A percentile compares a stretch with the other conserved stretches of the same genome.
These are phyloP conservation scores for Patella depressa DNA, from an alignment of 2,888 invertebrate species.

Conservation along the genomic window DNA sequence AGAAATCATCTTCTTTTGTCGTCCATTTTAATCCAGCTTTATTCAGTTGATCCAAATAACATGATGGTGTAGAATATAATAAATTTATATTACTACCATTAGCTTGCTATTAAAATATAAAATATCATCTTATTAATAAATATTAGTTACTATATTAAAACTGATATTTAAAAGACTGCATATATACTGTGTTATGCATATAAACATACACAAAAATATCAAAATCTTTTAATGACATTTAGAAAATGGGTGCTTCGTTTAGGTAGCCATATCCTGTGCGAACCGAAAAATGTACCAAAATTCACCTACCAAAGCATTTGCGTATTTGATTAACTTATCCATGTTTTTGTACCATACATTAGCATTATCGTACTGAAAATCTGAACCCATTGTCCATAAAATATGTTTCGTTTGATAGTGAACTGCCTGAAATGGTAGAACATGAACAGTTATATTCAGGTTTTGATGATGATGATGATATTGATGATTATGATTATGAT, in stretches of 20 bases:
- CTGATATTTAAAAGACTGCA: too few relatives aligned
- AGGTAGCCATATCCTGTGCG: too few relatives aligned
- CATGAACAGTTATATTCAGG: too few relatives aligned
- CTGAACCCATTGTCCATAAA: conserved; percentile 88
- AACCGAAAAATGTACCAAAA: too few relatives aligned
- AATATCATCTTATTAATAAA: not conserved
- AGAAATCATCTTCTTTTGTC: conserved; percentile 70
- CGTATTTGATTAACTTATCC: conserved; percentile 88
- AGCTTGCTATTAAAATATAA: conserved; percentile 54
- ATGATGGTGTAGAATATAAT: conserved; percentile 75
- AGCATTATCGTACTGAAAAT: conserved; percentile 89
- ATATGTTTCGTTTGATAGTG: conserved; percentile 78
- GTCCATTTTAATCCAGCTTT: conserved; percentile 80
- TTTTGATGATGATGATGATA: too few relatives aligned
- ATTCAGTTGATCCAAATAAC: conserved; percentile 73
- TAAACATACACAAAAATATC: too few relatives aligned
- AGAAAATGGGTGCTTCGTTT: too few relatives aligned
- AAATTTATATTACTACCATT: conserved; percentile 77
- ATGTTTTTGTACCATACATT: conserved; percentile 85
- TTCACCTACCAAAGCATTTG: conserved; percentile 71
- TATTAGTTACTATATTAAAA: too few relatives aligned
- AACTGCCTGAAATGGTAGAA: conserved; percentile 72
- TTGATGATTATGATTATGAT: too few relatives aligned
- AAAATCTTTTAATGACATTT: too few relatives aligned
- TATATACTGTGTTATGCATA: too few relatives aligned